phyloP scores from a whole-genome alignment of 2,113 vertebrate genomes.

The Antechinus stuartii region DNA sequence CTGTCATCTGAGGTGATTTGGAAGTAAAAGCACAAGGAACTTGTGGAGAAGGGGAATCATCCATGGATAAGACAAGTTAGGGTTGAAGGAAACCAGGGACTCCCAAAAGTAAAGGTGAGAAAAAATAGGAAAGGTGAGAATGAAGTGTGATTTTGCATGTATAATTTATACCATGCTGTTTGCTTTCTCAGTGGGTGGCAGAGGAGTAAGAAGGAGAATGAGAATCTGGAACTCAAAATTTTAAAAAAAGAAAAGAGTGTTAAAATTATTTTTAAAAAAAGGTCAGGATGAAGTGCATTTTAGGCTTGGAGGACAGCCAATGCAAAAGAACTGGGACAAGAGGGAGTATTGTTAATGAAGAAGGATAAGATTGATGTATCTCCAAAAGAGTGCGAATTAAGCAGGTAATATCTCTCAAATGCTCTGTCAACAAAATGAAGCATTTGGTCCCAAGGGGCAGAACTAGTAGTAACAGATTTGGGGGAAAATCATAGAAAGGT shows the following conservation, averaged over 20 bases:
- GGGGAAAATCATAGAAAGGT: background rate
- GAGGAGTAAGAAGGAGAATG: background rate
- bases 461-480: background rate
- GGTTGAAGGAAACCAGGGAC: background rate
- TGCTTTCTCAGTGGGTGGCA: background rate
- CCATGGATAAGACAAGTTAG: background rate
- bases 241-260: background rate
- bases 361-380: background rate
- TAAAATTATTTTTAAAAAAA: background rate
- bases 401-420: background rate
- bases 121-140: background rate
- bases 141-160: background rate
- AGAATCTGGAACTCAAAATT: background rate
- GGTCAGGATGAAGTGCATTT: background rate
- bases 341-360: background rate
- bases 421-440: background rate
- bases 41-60: background rate
- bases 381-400: background rate
- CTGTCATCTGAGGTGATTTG: background rate
- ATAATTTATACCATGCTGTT: background rate
- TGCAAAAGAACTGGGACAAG: background rate
- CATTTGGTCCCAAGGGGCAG: background rate
- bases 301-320: background rate
- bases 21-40: background rate
- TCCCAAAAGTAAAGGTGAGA: background rate